These are phyloP conservation scores for Etia nguti DNA, from an alignment of 2,113 vertebrate species.

Conservation along the genomic window DNA sequence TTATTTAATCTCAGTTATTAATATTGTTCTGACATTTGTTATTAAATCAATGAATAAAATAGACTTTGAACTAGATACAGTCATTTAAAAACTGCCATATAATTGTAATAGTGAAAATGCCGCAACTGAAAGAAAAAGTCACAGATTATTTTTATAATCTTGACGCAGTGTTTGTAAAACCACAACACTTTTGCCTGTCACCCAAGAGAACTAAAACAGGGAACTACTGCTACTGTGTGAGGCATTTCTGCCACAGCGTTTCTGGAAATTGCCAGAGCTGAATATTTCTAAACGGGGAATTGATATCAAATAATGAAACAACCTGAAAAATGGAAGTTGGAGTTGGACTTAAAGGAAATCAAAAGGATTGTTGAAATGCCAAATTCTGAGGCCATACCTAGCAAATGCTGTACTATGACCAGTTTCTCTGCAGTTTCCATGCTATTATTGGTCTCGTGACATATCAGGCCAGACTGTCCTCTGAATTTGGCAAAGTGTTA, in stretches of 20 bases:
- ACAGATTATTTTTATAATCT: neutral
- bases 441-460: neutral
- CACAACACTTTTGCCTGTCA: neutral
- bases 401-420: neutral
- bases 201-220: slow-evolving; percentile 44
- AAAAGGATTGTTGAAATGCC: neutral
- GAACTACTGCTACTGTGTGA: slow-evolving; percentile 10
- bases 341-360: neutral
- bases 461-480: neutral
- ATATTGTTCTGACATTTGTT: neutral
- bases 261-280: neutral
- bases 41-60: neutral
- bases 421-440: neutral
- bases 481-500: neutral
- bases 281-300: slow-evolving; percentile 29
- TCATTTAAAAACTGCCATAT: neutral
- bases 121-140: neutral
- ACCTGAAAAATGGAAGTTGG: slow-evolving; percentile 25
- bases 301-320: slow-evolving; percentile 13
- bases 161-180: neutral
- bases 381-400: neutral
- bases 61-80: neutral
- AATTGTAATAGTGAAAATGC: neutral
- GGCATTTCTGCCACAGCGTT: neutral
- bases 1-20: neutral